Conservation (phyloP, 2,113 vertebrate genomes). For the Seriola dumerili region DNA sequence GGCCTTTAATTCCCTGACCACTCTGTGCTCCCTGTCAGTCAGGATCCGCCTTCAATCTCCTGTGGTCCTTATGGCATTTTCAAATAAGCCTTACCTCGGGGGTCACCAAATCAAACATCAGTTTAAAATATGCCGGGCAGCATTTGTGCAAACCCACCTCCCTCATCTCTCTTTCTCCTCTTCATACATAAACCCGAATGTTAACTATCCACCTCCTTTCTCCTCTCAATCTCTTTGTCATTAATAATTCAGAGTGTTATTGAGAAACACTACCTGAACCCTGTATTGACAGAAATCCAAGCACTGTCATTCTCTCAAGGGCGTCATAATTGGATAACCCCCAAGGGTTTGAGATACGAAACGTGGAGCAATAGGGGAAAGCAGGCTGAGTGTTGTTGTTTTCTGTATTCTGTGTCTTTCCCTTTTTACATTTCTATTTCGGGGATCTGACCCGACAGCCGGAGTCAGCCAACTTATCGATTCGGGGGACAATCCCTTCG, state of each 20-base stretch:
- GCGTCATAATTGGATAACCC: slow-evolving; percentile 81
- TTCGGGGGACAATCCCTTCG: slow-evolving; percentile 3
- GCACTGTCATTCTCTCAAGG: slow-evolving; percentile 77
- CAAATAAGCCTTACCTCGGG: slow-evolving; percentile 33
- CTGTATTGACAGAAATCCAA: slow-evolving; percentile 84
- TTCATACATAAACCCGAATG: slow-evolving; percentile 72
- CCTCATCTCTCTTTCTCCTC: slow-evolving; percentile 39
- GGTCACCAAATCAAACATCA: slow-evolving; percentile 62
- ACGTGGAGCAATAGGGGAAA: slow-evolving; percentile 30
- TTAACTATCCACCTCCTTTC: slow-evolving; percentile 59
- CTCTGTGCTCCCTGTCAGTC: slow-evolving; percentile 40
- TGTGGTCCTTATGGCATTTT: slow-evolving; percentile 28
- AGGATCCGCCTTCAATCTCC: slow-evolving; percentile 42
- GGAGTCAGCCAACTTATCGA: slow-evolving; percentile 49
- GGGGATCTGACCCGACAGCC: slow-evolving; percentile 44
- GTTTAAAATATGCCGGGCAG: slow-evolving; percentile 67
- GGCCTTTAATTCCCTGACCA: slow-evolving; percentile 45
- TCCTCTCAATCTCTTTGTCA: slow-evolving; percentile 62
- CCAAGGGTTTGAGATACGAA: slow-evolving; percentile 49
- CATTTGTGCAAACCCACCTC: slow-evolving; percentile 35
- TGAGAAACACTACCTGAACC: slow-evolving; percentile 83
- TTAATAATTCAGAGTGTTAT: slow-evolving; percentile 85
- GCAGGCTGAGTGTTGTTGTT: slow-evolving; percentile 56
- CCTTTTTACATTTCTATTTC: slow-evolving; percentile 75
- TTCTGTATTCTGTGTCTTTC: slow-evolving; percentile 56